These are phyloP conservation scores for Drosophila merina DNA, from an alignment of 2,888 invertebrate species.

Conservation along the genomic window DNA sequence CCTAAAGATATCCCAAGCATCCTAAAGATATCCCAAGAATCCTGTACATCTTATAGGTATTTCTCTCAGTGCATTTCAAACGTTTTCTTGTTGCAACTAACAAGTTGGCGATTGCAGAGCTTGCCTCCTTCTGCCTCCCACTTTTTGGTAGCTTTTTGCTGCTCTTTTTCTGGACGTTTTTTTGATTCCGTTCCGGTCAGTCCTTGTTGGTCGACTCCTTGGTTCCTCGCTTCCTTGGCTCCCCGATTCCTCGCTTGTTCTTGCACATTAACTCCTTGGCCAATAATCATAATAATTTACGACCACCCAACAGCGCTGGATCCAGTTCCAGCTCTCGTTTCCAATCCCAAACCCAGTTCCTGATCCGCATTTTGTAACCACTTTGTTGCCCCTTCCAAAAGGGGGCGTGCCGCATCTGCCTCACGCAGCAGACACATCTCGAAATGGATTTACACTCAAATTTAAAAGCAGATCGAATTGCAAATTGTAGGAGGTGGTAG, in stretches of 20 bases:
- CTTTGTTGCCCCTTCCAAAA: constrained; percentile 53
- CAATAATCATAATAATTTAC: constrained; percentile 76
- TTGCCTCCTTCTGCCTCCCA: constrained; percentile 22
- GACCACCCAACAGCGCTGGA: constrained; percentile 59
- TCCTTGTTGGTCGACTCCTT: too few species aligned
- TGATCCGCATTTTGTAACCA: constrained; percentile 57
- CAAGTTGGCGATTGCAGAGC: constrained; percentile 71
- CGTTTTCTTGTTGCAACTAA: constrained; percentile 48
- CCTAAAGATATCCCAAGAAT: background rate
- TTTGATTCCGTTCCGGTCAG: background rate
- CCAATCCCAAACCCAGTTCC: too few species aligned
- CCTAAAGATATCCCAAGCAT: background rate
- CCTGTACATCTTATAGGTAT: too few species aligned
- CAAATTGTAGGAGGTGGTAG: background rate
- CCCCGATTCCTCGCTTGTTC: constrained; percentile 22
- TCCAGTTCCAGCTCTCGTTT: constrained; percentile 2
- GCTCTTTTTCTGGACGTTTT: background rate
- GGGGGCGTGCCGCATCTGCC: constrained; percentile 35
- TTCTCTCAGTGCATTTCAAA: background rate
- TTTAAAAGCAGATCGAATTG: constrained; percentile 20
- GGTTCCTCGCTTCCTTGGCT: too few species aligned
- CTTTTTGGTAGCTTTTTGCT: background rate
- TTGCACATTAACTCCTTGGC: constrained; percentile 71
- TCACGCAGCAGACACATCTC: constrained; percentile 32
- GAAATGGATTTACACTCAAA: constrained; percentile 9